Conservation (phyloP, 1,140 invertebrate species). For the Drosophila persimilis region DNA sequence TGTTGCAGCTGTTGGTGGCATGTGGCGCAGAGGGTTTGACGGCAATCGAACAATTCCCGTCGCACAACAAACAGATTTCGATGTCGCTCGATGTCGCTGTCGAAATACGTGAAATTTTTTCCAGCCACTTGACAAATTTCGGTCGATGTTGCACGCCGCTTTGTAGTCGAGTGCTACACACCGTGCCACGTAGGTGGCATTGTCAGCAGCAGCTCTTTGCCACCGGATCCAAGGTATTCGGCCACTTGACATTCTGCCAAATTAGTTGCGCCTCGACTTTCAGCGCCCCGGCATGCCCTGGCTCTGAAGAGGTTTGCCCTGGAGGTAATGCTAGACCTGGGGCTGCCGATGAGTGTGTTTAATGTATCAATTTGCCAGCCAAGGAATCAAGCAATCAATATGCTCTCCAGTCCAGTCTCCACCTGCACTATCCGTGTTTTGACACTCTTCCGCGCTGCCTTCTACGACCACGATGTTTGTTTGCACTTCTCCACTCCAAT, state of each 20-base stretch:
- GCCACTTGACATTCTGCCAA: slow-evolving; percentile 54
- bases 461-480: slow-evolving; percentile 8
- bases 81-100: slow-evolving; percentile 31
- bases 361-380: slow-evolving; percentile 28
- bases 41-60: slow-evolving; percentile 43
- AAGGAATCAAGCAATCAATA: slow-evolving; percentile 5
- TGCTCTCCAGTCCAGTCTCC: background rate
- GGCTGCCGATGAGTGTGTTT: background rate
- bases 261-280: slow-evolving; percentile 61
- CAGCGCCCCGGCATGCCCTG: slow-evolving; percentile 15
- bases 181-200: slow-evolving; percentile 50
- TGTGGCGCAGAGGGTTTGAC: slow-evolving; percentile 11
- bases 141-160: slow-evolving; percentile 31
- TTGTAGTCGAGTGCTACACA: slow-evolving; percentile 53
- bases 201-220: slow-evolving; percentile 40
- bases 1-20: slow-evolving; percentile 26
- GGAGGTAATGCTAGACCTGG: background rate
- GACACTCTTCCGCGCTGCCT: slow-evolving; percentile 25
- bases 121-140: slow-evolving; percentile 56
- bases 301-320: slow-evolving; percentile 8
- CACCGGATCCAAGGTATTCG: slow-evolving; percentile 25
- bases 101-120: slow-evolving; percentile 60
- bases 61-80: slow-evolving; percentile 49
- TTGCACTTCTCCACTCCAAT: slow-evolving; percentile 33
- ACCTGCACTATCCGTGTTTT: slow-evolving; percentile 41